Evolutionary conservation across 2,797 vertebrate genomes (phyloP).

Genomic region (Microctenopoma lineatum): DNA sequence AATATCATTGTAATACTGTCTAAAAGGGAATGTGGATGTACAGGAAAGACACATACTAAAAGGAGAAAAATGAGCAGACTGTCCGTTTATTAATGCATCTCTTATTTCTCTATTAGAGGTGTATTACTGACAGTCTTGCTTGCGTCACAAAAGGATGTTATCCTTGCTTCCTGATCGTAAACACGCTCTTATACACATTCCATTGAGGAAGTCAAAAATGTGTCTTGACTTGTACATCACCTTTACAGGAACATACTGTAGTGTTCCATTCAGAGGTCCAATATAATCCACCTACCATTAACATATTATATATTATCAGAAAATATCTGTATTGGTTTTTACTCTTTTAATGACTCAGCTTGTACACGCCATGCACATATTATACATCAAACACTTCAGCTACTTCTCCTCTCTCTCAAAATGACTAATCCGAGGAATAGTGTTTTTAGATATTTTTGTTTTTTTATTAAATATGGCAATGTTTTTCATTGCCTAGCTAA

Average conservation of each 20-base stretch:
- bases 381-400: too few relatives aligned
- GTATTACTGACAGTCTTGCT: slow-evolving; percentile 15
- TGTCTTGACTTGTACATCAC: slow-evolving; percentile 62
- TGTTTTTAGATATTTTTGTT: too few relatives aligned
- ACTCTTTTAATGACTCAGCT: too few relatives aligned
- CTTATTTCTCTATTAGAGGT: slow-evolving; percentile 16
- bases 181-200: slow-evolving; percentile 41
- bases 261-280: neutral
- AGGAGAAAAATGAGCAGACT: slow-evolving; percentile 16
- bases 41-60: slow-evolving; percentile 7
- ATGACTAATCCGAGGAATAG: too few relatives aligned
- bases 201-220: slow-evolving; percentile 35
- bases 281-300: too few relatives aligned
- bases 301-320: too few relatives aligned
- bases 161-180: slow-evolving; percentile 9
- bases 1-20: neutral
- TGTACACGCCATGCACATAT: too few relatives aligned
- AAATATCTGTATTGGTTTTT: too few relatives aligned
- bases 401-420: too few relatives aligned
- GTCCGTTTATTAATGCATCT: slow-evolving; percentile 16
- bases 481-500: too few relatives aligned
- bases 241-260: neutral
- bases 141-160: slow-evolving; percentile 7
- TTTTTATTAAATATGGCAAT: too few relatives aligned
- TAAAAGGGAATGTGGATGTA: neutral